Evolutionary conservation across 2,113 vertebrate species (phyloP).

Genomic region (Calyptommatus sinebrachiatus): DNA sequence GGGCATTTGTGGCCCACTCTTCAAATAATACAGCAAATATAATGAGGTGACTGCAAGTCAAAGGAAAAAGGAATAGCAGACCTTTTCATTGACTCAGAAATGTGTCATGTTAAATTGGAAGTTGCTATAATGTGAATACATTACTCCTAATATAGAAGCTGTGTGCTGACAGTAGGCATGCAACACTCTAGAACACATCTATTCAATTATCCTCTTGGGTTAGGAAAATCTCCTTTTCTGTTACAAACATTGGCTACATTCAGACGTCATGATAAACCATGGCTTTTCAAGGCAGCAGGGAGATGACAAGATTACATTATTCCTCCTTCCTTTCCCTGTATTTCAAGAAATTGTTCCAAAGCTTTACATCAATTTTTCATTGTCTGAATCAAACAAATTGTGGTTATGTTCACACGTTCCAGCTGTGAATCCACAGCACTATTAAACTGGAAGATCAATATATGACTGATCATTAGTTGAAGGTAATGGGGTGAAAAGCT

Average conservation of each 20-base stretch:
- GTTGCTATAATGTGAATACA: conserved; percentile 12
- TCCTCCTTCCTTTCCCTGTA: not conserved
- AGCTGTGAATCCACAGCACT: not conserved
- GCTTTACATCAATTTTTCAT: not conserved
- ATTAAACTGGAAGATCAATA: too few species aligned
- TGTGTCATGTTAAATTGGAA: conserved; percentile 12
- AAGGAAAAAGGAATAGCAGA: not conserved
- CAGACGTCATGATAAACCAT: not conserved
- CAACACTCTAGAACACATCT: not conserved
- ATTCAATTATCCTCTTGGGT: not conserved
- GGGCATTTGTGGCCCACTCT: not conserved
- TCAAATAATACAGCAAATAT: not conserved
- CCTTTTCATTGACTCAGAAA: conserved; percentile 20
- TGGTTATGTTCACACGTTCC: not conserved
- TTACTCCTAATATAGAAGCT: not conserved
- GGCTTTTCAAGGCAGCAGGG: not conserved
- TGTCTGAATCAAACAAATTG: not conserved
- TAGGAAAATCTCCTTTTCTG: not conserved
- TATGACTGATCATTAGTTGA: too few species aligned
- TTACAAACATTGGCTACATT: not conserved
- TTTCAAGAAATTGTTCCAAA: not conserved
- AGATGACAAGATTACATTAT: not conserved
- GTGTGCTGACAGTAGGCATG: not conserved
- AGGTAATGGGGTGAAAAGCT: too few species aligned
- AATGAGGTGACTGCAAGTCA: conserved; percentile 7